Conservation (phyloP, 64 coral and sea anemone genomes). For the Actinia equina region DNA sequence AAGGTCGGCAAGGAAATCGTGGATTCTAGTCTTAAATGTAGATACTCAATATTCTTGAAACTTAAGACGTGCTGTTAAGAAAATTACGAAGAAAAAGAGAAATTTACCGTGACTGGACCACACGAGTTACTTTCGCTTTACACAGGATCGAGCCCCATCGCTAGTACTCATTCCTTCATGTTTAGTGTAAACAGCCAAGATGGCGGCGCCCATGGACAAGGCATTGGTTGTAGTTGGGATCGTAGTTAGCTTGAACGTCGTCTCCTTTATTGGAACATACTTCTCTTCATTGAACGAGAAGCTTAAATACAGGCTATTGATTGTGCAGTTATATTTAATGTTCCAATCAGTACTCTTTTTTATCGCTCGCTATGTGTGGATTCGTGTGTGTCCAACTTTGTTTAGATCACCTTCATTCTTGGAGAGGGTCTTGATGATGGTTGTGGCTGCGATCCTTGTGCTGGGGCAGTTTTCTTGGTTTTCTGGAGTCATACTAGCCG, state of each 20-base stretch:
- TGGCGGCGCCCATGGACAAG: conserved; percentile 23
- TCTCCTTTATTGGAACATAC: conserved; percentile 62
- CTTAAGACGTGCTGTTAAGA: too few species aligned
- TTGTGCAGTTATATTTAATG: conserved; percentile 56
- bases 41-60: too few species aligned
- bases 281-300: conserved; percentile 60
- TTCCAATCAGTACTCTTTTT: conserved; percentile 64
- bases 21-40: too few species aligned
- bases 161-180: background rate
- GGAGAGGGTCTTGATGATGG: conserved; percentile 25
- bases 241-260: conserved; percentile 62
- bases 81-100: too few species aligned
- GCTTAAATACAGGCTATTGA: conserved; percentile 61
- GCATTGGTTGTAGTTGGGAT: conserved; percentile 37
- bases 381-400: conserved; percentile 51
- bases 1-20: too few species aligned
- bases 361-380: conserved; percentile 65
- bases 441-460: conserved; percentile 41
- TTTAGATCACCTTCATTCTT: conserved; percentile 34
- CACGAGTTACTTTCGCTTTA: too few species aligned
- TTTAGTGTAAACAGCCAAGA: background rate
- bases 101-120: too few species aligned
- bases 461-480: conserved; percentile 71
- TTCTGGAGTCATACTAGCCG: conserved; percentile 67
- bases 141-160: conserved; percentile 36